Evolutionary conservation across 2,888 invertebrate species (phyloP), one percentile per base, ranked within the genome.

Genomic region (Nomada goodeniana): DNA sequence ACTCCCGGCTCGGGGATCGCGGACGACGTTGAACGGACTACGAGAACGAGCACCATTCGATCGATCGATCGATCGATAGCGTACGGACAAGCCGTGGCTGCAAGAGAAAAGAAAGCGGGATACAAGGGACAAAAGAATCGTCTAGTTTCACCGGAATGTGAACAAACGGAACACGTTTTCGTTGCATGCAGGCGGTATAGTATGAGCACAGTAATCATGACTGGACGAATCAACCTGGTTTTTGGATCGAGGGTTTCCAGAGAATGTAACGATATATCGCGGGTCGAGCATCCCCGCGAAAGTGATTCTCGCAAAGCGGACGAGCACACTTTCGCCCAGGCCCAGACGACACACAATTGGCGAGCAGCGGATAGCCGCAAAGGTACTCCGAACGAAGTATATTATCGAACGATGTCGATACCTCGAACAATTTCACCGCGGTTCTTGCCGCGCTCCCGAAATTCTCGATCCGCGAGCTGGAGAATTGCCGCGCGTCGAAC

Each of bases 371-470:
- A 36, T 7, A 7, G 7, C 36, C 36, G 7, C 7, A 36, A 9
- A 36, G 5, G 1, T 36, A 2, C 5, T 53, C 7, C 53, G 10
- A 53, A 53, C 26, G 26, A 2, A 26, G 26, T n/a, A 10, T 20
- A 53, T 53, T 53, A 36, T 36, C 29, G 7, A 29, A 7, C 29
- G 29, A 7, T 2, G 26, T 26, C 26, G 26, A 26, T 2, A 26
- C 26, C 26, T 26, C 26, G 26, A 26, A 23, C 2, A 20, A n/a
- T 47, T 26, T 57, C 59, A 13, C 59, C n/a, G 13, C 15, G n/a
- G n/a, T 44, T 67, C 50, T 81, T 67, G 61, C 44, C 44, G 84
- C 79, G 83, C 20, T 77, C 86, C 86, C 87, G 85, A 84, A 86
- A 89, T 79, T 52, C 57, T 81, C 61, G 29, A 42, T 64, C 20